These are phyloP conservation scores for Achatina immaculata DNA, from an alignment of 1,140 invertebrate species.

Conservation along the genomic window DNA sequence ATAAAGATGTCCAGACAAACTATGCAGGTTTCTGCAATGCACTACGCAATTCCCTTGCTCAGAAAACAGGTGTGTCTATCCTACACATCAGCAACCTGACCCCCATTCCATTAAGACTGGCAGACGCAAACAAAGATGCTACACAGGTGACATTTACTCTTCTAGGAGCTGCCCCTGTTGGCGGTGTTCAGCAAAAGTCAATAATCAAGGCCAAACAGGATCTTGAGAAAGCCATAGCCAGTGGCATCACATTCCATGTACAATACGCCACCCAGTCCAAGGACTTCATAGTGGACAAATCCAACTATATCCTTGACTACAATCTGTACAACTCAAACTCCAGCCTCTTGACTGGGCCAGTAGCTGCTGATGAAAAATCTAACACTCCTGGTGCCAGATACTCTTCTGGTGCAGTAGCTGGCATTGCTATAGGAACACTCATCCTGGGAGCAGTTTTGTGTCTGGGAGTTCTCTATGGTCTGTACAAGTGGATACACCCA, in stretches of 20 bases:
- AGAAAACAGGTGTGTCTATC: neutral
- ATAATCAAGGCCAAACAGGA: neutral
- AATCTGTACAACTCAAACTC: neutral
- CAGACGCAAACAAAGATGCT: neutral
- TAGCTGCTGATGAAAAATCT: neutral
- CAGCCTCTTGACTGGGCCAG: neutral
- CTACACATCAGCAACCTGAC: conserved; percentile 14
- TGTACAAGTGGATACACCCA: neutral
- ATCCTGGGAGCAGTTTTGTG: neutral
- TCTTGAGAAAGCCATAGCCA: neutral
- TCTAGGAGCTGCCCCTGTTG: neutral
- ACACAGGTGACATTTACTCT: conserved; percentile 23
- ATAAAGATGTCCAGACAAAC: conserved; percentile 1
- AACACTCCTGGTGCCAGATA: neutral
- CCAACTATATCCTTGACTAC: neutral
- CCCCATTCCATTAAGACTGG: neutral
- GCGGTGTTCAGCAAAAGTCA: neutral
- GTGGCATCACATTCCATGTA: conserved; percentile 9
- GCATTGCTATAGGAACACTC: neutral
- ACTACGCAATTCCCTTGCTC: conserved; percentile 7
- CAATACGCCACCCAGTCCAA: conserved; percentile 7
- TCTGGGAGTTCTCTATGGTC: neutral
- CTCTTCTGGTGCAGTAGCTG: neutral
- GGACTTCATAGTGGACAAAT: conserved; percentile 21
- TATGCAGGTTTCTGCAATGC: conserved; percentile 14